Conservation (phyloP, 1,140 invertebrate species). For the Lepidurus packardi region DNA sequence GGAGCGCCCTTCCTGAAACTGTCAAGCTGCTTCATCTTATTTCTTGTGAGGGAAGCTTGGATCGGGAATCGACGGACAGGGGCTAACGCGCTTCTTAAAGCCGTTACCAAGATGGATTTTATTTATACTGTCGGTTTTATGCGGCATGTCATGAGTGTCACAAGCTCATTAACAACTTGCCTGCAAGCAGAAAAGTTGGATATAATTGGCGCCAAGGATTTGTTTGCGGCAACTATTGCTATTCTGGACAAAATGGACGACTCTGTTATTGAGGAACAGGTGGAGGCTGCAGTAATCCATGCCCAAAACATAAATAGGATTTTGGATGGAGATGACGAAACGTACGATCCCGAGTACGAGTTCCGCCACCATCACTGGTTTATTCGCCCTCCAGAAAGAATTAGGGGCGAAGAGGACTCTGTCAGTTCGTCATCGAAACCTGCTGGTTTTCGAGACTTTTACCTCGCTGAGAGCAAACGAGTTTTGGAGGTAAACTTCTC, state of each 20-base stretch:
- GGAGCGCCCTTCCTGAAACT: conserved; percentile 25
- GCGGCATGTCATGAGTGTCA: background rate
- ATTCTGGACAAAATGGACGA: background rate
- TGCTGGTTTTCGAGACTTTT: background rate
- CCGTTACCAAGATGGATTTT: conserved; percentile 26
- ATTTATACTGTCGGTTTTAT: conserved; percentile 20
- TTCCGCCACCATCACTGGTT: conserved; percentile 13
- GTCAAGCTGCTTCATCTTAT: conserved; percentile 20
- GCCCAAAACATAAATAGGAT: conserved; percentile 1
- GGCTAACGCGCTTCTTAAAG: conserved; percentile 14
- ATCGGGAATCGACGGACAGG: conserved; percentile 7
- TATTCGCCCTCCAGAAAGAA: background rate
- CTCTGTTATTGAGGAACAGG: background rate
- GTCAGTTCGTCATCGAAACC: background rate
- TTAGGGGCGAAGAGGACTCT: background rate
- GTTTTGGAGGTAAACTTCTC: background rate
- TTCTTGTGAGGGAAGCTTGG: background rate
- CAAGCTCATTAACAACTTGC: background rate
- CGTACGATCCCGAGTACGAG: background rate
- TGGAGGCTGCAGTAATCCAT: background rate
- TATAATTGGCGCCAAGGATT: conserved; percentile 2
- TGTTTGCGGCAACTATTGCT: conserved; percentile 24
- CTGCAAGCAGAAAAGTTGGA: conserved; percentile 20
- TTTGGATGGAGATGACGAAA: background rate
- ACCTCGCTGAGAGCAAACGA: background rate